These are phyloP conservation scores for Apotomis capreana DNA, from an alignment of 2,888 invertebrate species.

Conservation along the genomic window DNA sequence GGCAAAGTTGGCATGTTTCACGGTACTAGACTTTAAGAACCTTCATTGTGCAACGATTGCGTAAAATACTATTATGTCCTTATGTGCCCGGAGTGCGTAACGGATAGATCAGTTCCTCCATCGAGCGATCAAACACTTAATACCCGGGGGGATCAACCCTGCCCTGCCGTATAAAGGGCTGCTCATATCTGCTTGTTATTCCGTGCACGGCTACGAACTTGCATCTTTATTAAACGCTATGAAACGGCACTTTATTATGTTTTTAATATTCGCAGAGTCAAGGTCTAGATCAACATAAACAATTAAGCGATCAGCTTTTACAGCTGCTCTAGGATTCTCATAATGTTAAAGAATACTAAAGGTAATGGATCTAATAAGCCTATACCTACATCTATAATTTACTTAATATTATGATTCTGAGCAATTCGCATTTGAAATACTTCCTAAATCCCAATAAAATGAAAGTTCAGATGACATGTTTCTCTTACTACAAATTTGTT, in stretches of 20 bases:
- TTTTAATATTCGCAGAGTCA: slow-evolving; percentile 5
- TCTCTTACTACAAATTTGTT: neutral
- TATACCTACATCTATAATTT: no score
- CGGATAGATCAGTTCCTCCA: neutral
- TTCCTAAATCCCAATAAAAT: no score
- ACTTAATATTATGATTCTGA: no score
- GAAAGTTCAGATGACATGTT: neutral
- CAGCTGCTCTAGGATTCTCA: neutral
- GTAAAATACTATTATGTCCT: neutral
- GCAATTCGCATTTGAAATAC: no score
- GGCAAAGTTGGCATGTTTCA: no score
- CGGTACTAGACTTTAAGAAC: no score
- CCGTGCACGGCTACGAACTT: neutral
- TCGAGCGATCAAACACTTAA: neutral
- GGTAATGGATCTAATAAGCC: no score
- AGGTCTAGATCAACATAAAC: slow-evolving; percentile 5
- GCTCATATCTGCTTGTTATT: slow-evolving; percentile 7
- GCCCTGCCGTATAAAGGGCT: neutral
- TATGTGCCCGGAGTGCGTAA: neutral
- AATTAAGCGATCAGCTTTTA: neutral
- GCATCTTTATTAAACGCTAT: slow-evolving; percentile 25
- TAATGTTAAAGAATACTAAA: no score
- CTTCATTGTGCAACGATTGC: no score
- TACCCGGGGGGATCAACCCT: slow-evolving; percentile 11
- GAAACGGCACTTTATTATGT: slow-evolving; percentile 12